Conservation (phyloP, 1,140 invertebrate species). For the Pseudomyrmex pallidus region DNA sequence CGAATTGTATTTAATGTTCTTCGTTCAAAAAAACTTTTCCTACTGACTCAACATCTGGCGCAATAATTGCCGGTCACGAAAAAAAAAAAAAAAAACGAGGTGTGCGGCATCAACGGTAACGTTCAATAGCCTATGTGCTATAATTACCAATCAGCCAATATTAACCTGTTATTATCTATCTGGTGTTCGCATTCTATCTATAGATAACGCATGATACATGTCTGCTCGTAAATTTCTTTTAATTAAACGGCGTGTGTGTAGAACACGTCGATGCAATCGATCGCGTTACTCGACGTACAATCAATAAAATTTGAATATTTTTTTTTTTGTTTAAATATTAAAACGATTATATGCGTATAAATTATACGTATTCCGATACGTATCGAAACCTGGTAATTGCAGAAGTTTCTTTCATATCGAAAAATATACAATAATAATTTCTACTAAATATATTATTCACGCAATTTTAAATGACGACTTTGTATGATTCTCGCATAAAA, state of each 20-base stretch:
- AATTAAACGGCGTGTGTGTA: slow-evolving; percentile 9
- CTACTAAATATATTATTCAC: background rate
- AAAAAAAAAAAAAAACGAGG: slow-evolving; percentile 12
- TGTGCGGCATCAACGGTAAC: slow-evolving; percentile 17
- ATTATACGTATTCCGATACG: too few relatives aligned
- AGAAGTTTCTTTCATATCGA: background rate
- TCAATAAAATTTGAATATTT: background rate
- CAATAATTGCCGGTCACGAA: slow-evolving; percentile 23
- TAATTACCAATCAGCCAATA: slow-evolving; percentile 36
- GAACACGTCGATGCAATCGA: background rate
- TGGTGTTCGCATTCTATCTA: slow-evolving; percentile 11
- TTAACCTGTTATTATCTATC: slow-evolving; percentile 45
- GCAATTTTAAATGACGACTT: too few relatives aligned
- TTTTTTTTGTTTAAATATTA: background rate
- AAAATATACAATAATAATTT: background rate
- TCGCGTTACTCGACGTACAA: slow-evolving; percentile 8
- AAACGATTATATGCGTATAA: background rate
- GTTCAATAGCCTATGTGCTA: slow-evolving; percentile 13
- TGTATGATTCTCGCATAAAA: background rate
- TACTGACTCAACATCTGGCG: slow-evolving; percentile 34
- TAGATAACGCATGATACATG: slow-evolving; percentile 22
- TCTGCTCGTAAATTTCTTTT: slow-evolving; percentile 31
- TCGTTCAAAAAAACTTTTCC: slow-evolving; percentile 11
- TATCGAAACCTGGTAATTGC: background rate
- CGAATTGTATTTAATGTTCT: slow-evolving; percentile 1